Percentiles rank a stretch among this genome's conserved stretches.
Conservation (phyloP, 2,888 invertebrate species). For the Coenonympha glycerion region DNA sequence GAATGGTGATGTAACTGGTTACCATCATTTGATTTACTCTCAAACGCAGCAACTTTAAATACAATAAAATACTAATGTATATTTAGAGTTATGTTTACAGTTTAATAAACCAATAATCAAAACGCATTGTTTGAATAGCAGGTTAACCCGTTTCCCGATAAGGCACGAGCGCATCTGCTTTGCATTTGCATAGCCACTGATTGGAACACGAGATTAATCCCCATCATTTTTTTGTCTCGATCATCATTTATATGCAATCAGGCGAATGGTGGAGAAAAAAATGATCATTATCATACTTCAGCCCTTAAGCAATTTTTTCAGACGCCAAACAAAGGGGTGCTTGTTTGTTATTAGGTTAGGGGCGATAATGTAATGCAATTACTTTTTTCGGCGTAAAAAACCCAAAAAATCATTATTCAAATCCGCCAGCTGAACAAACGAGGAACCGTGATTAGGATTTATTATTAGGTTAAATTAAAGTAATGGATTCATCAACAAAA, state of each 20-base stretch:
- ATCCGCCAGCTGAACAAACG: conserved; percentile 70
- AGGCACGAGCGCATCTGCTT: conserved; percentile 65
- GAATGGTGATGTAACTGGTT: too few relatives aligned
- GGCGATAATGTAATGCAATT: conserved; percentile 75
- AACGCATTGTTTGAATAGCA: conserved; percentile 32
- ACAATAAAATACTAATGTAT: too few relatives aligned
- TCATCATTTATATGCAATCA: conserved; percentile 72
- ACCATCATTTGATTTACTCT: too few relatives aligned
- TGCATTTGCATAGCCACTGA: conserved; percentile 69
- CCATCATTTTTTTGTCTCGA: conserved; percentile 71
- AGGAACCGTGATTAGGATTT: conserved; percentile 56
- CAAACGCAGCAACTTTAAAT: too few relatives aligned
- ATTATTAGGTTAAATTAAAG: conserved; percentile 27
- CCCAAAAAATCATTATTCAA: conserved; percentile 67
- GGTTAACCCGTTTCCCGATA: conserved; percentile 51
- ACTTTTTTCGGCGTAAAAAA: conserved; percentile 58
- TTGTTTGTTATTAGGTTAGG: conserved; percentile 73
- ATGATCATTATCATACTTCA: conserved; percentile 72
- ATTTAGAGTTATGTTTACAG: too few relatives aligned
- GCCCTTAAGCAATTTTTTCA: conserved; percentile 75
- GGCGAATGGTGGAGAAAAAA: conserved; percentile 57
- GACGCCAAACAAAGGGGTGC: conserved; percentile 71
- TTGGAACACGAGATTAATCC: conserved; percentile 71
- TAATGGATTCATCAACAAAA: not conserved
- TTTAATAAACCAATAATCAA: conserved; percentile 3